A percentile compares a stretch with the other conserved stretches of the same genome.
Evolutionary conservation across 2,888 invertebrate species (phyloP).

Genomic region (Mactromeris polynyma): DNA sequence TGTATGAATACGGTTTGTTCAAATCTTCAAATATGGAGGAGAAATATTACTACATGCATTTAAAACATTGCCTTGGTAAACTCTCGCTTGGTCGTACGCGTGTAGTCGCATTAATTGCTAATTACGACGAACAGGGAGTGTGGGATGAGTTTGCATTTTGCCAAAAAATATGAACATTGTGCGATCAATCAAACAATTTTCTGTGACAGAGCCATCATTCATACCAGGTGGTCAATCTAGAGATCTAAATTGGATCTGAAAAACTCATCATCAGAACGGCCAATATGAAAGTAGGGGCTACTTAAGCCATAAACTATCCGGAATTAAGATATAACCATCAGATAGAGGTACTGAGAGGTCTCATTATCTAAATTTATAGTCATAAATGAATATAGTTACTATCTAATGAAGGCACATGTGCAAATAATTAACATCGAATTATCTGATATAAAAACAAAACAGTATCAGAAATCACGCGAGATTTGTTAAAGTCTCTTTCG

Average conservation of each 20-base stretch:
- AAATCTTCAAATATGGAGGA: too few relatives aligned
- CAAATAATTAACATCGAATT: constrained; percentile 33
- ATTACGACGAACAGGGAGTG: too few relatives aligned
- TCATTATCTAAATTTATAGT: constrained; percentile 7
- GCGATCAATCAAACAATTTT: neutral
- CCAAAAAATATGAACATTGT: neutral
- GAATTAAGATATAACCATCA: neutral
- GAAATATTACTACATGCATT: too few relatives aligned
- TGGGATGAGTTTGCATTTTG: neutral
- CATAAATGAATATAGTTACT: constrained; percentile 8
- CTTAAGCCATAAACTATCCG: neutral
- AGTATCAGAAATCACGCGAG: neutral
- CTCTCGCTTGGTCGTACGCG: too few relatives aligned
- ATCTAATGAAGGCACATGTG: neutral
- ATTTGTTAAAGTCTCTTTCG: neutral
- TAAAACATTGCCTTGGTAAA: too few relatives aligned
- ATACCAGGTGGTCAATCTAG: neutral
- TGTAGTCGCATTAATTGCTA: too few relatives aligned
- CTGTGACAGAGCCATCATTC: neutral
- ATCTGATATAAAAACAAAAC: constrained; percentile 19
- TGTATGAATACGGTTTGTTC: too few relatives aligned
- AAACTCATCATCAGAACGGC: neutral
- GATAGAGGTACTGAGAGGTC: neutral
- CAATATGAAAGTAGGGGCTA: neutral
- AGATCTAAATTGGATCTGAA: neutral